Conservation (phyloP, 2,797 vertebrate species). For the Takifugu rubripes region DNA sequence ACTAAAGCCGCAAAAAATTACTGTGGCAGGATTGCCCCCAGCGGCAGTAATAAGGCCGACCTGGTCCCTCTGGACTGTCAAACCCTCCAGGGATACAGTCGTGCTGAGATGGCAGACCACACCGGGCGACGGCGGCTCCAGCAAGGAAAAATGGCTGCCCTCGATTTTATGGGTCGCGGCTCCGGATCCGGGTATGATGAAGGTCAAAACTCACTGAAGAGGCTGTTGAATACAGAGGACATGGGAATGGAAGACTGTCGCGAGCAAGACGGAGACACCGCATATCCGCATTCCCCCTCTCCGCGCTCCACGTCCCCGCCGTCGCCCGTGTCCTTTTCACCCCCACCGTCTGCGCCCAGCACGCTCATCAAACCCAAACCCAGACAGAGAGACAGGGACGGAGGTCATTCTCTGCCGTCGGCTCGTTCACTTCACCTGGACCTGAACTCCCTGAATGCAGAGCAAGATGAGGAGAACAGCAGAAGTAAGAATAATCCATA, state of each 20-base stretch:
- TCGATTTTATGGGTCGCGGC: slow-evolving; percentile 77
- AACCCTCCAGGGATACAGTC: slow-evolving; percentile 73
- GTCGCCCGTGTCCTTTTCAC: slow-evolving; percentile 75
- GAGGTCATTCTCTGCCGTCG: slow-evolving; percentile 76
- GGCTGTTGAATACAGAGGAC: slow-evolving; percentile 74
- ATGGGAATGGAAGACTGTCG: slow-evolving; percentile 49
- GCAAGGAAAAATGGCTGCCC: slow-evolving; percentile 79
- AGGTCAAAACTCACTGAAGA: slow-evolving; percentile 72
- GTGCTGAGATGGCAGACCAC: slow-evolving; percentile 70
- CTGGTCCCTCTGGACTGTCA: slow-evolving; percentile 76
- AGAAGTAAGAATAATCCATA: slow-evolving; percentile 69
- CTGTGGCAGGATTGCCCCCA: slow-evolving; percentile 64
- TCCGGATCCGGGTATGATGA: slow-evolving; percentile 63
- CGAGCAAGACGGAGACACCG: slow-evolving; percentile 57
- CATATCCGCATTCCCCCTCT: slow-evolving; percentile 67
- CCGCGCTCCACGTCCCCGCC: slow-evolving; percentile 65
- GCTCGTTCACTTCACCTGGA: slow-evolving; percentile 82
- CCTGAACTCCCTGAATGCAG: slow-evolving; percentile 80
- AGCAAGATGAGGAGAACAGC: slow-evolving; percentile 78
- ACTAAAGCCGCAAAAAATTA: slow-evolving; percentile 76
- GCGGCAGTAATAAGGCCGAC: slow-evolving; percentile 59
- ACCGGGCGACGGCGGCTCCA: slow-evolving; percentile 75
- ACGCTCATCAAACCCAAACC: slow-evolving; percentile 78
- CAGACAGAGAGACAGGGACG: slow-evolving; percentile 74
- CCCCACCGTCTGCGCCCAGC: slow-evolving; percentile 71